phyloP scores from a whole-genome alignment of 2,113 vertebrate genomes.

The Chlorodrepanis virens region DNA sequence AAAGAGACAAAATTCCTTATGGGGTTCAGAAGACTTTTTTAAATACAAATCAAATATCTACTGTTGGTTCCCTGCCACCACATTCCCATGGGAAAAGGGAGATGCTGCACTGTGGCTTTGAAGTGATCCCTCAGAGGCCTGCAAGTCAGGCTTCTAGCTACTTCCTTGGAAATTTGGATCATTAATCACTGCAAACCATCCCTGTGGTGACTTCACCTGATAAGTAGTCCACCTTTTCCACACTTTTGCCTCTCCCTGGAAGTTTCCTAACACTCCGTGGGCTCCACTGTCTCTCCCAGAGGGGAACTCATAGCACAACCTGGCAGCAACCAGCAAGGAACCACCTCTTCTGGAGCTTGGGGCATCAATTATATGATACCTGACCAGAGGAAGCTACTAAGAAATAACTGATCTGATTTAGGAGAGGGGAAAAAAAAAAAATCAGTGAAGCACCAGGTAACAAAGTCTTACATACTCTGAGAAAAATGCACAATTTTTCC shows the following conservation, averaged over 20 bases:
- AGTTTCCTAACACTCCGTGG: accelerated
- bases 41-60: neutral
- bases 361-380: neutral
- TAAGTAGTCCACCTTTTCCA: neutral
- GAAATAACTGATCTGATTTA: neutral
- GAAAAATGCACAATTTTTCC: neutral
- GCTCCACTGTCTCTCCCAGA: neutral
- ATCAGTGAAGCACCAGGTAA: neutral
- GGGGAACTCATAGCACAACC: accelerated
- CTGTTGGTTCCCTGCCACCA: neutral
- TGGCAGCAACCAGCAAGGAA: neutral
- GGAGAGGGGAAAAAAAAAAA: neutral
- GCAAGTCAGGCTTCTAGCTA: neutral
- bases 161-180: neutral
- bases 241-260: neutral
- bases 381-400: neutral
- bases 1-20: neutral
- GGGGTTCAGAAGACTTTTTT: neutral
- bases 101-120: neutral
- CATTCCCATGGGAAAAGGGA: neutral
- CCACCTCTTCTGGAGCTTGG: neutral
- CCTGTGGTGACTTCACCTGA: neutral
- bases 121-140: neutral
- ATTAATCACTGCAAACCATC: neutral
- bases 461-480: neutral